Evolutionary conservation across 2,888 invertebrate species (phyloP), one percentile per base, ranked within the genome.

Genomic region (Drosophila prolongata): DNA sequence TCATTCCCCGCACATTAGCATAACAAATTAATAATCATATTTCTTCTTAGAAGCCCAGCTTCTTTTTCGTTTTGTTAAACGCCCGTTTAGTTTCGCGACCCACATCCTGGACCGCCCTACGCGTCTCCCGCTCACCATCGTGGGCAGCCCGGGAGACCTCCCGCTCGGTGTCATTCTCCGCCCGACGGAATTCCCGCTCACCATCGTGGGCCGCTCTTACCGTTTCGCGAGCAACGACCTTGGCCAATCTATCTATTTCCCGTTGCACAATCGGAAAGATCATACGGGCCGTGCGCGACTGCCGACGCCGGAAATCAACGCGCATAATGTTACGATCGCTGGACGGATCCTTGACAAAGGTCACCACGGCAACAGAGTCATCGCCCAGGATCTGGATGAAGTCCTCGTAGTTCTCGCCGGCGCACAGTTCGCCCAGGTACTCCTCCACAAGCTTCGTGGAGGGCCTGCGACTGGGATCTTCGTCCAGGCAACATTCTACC

Each of bases 21-120:
- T 67, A 62, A 58, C 52, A 35, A 64, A 75, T 69, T 68, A 64
- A 47, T 75, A 59, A 62, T 56, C 35, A 43, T 24, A 40, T 56
- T 57, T 62, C 43, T 43, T 34, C 14, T 35, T 40, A 62, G 27
- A 60, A 52, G n/a, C 47, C 46, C 19, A 46, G 44, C 46, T 42
- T 55, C 50, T 65, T 67, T 30, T 13, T 37, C 14, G 59, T 9
- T 13, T 43, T 67, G n/a, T 38, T 50, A 16, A 24, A 5, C 43
- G 35, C 37, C 47, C 27, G 46, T 1, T 13, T 16, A 8, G 37
- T 14, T 42, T 50, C 58, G 11, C 42, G 52, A 9, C 14, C 42
- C 24, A 35, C 13, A 46, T 65, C 50, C 34, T 19, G 11, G 2
- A 19, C 27, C 19, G 64, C 58, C 13, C 40, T 9, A 5, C 47